phyloP scores from a whole-genome alignment of 1,140 invertebrate genomes.

The Drosophila busckii region DNA sequence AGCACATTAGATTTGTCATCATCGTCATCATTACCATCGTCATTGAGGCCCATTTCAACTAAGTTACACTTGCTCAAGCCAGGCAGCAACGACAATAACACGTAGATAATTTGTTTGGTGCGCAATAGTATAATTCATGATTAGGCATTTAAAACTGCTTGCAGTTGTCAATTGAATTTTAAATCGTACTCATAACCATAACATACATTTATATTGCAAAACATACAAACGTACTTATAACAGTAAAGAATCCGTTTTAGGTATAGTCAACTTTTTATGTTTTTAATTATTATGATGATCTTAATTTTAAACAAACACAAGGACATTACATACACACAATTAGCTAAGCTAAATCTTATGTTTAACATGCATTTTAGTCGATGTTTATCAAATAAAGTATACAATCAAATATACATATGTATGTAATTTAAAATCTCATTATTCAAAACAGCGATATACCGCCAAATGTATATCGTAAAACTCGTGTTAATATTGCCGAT shows the following conservation, averaged over 20 bases:
- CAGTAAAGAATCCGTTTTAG: constrained; percentile 54
- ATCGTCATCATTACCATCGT: constrained; percentile 46
- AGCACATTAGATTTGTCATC: constrained; percentile 25
- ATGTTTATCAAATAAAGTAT: constrained; percentile 63
- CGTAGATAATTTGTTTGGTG: constrained; percentile 36
- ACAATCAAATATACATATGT: constrained; percentile 27
- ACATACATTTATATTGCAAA: constrained; percentile 27
- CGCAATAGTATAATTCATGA: constrained; percentile 57
- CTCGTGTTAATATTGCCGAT: too few relatives aligned
- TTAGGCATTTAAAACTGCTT: constrained; percentile 40
- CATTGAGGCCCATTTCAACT: constrained; percentile 68
- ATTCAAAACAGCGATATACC: too few relatives aligned
- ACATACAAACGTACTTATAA: too few relatives aligned
- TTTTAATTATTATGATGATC: constrained; percentile 55
- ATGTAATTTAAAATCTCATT: too few relatives aligned
- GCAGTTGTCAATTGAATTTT: constrained; percentile 55
- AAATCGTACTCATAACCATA: constrained; percentile 45
- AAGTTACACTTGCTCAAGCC: constrained; percentile 64
- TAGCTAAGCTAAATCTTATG: constrained; percentile 62
- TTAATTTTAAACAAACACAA: constrained; percentile 59
- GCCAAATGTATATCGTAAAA: constrained; percentile 11
- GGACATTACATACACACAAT: constrained; percentile 39
- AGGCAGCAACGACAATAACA: constrained; percentile 28
- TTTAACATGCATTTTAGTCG: constrained; percentile 69
- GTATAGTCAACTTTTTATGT: constrained; percentile 38